A percentile compares a stretch with the other conserved stretches of the same genome.
Evolutionary conservation across 2,888 invertebrate genomes (phyloP).

Genomic region (Thera britannica): DNA sequence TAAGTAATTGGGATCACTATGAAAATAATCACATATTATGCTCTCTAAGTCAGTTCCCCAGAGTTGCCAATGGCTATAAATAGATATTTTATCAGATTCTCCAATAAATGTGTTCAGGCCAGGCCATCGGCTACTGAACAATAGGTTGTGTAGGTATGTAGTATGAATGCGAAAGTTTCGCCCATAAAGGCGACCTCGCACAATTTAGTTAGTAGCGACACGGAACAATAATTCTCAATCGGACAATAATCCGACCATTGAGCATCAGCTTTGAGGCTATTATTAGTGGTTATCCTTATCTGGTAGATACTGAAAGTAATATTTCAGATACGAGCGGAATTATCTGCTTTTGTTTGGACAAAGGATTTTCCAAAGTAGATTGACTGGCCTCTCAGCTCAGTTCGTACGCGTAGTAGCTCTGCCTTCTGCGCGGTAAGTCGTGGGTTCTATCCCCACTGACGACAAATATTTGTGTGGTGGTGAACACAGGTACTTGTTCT

Average conservation of each 20-base stretch:
- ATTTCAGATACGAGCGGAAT: conserved; percentile 13
- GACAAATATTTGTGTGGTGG: too few relatives aligned
- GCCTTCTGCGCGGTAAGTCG: too few relatives aligned
- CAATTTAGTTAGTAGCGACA: conserved; percentile 37
- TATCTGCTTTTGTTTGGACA: conserved; percentile 22
- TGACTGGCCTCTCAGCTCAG: too few relatives aligned
- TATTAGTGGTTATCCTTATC: conserved; percentile 25
- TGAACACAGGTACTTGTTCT: too few relatives aligned
- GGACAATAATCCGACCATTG: conserved; percentile 39
- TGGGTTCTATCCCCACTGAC: too few relatives aligned
- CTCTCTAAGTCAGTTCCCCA: too few relatives aligned
- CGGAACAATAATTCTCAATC: conserved; percentile 42
- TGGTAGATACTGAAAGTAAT: conserved; percentile 13
- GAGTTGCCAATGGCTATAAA: neutral
- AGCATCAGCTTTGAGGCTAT: conserved; percentile 26
- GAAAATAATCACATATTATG: too few relatives aligned
- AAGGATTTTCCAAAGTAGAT: neutral
- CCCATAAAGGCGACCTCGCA: conserved; percentile 32
- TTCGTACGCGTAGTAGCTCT: too few relatives aligned
- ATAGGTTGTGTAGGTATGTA: conserved; percentile 31
- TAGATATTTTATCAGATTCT: conserved; percentile 21
- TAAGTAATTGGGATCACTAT: too few relatives aligned
- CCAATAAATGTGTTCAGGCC: conserved; percentile 20
- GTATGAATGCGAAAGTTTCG: conserved; percentile 37
- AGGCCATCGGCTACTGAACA: conserved; percentile 41